Conservation (phyloP, 1,140 invertebrate species). For the Diabrotica virgifera region DNA sequence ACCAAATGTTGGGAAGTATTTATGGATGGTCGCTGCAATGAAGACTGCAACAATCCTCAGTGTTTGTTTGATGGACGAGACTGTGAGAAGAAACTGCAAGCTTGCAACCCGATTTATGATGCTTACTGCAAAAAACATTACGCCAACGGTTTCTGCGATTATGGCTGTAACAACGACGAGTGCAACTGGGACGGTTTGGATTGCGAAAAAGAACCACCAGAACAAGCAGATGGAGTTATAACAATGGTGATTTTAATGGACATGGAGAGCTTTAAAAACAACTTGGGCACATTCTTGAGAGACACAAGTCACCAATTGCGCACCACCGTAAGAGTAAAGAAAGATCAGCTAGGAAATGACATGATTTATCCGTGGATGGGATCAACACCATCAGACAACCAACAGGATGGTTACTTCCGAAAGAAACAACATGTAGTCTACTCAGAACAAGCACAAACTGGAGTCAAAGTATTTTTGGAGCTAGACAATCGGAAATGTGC, state of each 20-base stretch:
- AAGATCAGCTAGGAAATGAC: constrained; percentile 72
- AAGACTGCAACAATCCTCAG: constrained; percentile 87
- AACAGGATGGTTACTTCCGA: constrained; percentile 62
- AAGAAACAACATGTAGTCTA: constrained; percentile 60
- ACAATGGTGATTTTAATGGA: constrained; percentile 82
- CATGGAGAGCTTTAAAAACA: constrained; percentile 73
- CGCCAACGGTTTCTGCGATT: constrained; percentile 87
- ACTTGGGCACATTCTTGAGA: constrained; percentile 75
- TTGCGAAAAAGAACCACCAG: constrained; percentile 75
- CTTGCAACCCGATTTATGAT: constrained; percentile 87
- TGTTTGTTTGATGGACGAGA: constrained; percentile 94
- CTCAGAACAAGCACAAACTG: constrained; percentile 60
- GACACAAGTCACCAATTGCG: constrained; percentile 79
- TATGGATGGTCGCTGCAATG: constrained; percentile 82
- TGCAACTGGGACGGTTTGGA: constrained; percentile 98
- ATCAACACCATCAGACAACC: constrained; percentile 53
- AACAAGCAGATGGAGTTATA: constrained; percentile 78
- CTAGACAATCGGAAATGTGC: constrained; percentile 90
- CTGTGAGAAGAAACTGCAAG: constrained; percentile 76
- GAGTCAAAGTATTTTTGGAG: constrained; percentile 82
- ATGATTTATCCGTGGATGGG: constrained; percentile 88
- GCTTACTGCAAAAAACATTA: constrained; percentile 90
- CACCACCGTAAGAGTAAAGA: constrained; percentile 81
- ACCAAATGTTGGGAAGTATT: constrained; percentile 89
- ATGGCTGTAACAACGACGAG: constrained; percentile 91